Base-by-base conservation (phyloP, 2,888 invertebrate species). In the Agrotis puta region DNA sequence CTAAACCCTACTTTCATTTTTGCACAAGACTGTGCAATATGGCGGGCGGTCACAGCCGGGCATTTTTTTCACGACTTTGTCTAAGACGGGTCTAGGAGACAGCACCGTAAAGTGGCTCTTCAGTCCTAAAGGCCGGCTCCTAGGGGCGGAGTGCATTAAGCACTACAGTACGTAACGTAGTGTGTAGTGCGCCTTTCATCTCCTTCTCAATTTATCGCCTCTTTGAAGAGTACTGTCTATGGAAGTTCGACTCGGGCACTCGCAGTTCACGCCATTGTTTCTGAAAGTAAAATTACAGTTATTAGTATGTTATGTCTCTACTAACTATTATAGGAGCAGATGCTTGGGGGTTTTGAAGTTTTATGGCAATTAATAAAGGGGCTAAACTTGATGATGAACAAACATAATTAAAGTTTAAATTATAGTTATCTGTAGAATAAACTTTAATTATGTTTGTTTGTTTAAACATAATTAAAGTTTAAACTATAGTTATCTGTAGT, bases 261-360 rank as follows among this genome's bases (percentile, higher is more conserved):
- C 93, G 94, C 24, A 95, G 84, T 81, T 95, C 95, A 27, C 92
- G 92, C 96, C 96, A 96, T 90, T 95, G 92, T 92, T 94, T 95
- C 96, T 96, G 93, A 33, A 80, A 85, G 43, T 53, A 18, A 22
- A 56, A 50, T 4, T 5, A 4, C 13, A 13, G 0, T 14, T 2
- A 22, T 67, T 7, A 22, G 9, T n/a, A 6, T n/a, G n/a, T 56
- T 33, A 13, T n/a, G 33, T 54, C n/a, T 18, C 20, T 6, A 22
- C 1, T 24, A 1, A 16, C 3, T 56, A 33, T 56, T 56, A 33
- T 13, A 53, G 3, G 33, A 11, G n/a, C 6, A n/a, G 18, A 54
- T 54, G 27, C 5, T 11, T 39, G 11, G 39, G 9, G 39, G n/a
- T 27, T 3, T 9, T 53, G 14, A 24, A 24, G 22, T n/a, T 24